phyloP scores from a whole-genome alignment of 1,140 invertebrate genomes.

The Teleogryllus occipitalis region DNA sequence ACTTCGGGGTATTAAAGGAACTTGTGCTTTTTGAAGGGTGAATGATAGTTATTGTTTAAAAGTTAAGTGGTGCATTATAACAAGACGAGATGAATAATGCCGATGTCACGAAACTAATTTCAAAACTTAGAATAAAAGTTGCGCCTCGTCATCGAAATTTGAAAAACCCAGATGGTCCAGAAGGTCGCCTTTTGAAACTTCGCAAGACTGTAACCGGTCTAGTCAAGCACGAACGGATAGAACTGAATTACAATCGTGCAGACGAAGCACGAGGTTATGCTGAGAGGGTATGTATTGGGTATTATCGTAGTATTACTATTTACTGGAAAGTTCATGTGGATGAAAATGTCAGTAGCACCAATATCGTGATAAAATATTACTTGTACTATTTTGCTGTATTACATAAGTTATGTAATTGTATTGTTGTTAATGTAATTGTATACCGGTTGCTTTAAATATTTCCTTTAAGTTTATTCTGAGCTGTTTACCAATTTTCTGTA shows the following conservation, averaged over 20 bases:
- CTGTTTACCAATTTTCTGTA: background rate
- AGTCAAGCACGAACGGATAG: conserved; percentile 82
- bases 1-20: no score
- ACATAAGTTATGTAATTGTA: no score
- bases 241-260: conserved; percentile 62
- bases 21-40: no score
- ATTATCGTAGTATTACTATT: no score
- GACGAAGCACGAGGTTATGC: conserved; percentile 84
- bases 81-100: conserved; percentile 60
- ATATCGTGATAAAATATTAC: no score
- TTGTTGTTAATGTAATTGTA: no score
- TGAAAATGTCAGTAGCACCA: no score
- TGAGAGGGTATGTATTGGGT: conserved; percentile 55
- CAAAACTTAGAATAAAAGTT: conserved; percentile 58
- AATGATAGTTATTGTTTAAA: no score
- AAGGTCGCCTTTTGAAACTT: conserved; percentile 66
- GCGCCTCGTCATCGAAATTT: conserved; percentile 50
- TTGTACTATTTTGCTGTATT: no score
- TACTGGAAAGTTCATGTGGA: no score
- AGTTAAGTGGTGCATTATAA: no score
- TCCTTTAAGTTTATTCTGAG: background rate
- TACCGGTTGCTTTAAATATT: background rate
- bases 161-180: conserved; percentile 56
- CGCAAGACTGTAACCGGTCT: conserved; percentile 74
- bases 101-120: conserved; percentile 60